Evolutionary conservation across 2,797 vertebrate genomes (phyloP).

Genomic region (Sphenodon punctatus): DNA sequence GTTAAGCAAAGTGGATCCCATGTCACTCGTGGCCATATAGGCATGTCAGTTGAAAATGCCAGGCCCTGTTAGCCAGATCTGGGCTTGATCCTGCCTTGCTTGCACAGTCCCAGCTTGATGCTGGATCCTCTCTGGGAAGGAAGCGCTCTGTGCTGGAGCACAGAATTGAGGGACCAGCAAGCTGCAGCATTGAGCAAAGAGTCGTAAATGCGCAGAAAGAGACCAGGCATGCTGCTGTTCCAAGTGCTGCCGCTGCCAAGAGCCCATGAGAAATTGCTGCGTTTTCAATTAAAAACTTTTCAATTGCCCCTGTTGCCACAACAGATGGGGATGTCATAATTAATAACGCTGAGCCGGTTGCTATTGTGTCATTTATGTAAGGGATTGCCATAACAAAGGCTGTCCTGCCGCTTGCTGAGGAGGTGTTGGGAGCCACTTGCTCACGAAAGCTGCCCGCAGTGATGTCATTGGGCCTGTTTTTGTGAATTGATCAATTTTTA

Average conservation of each 20-base stretch:
- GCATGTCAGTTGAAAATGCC: too few species aligned
- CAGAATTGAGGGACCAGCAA: neutral
- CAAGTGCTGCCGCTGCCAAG: neutral
- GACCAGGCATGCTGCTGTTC: neutral
- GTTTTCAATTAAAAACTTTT: neutral
- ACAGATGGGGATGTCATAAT: neutral
- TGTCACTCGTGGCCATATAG: too few species aligned
- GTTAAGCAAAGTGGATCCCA: too few species aligned
- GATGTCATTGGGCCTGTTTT: neutral
- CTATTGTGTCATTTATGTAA: neutral
- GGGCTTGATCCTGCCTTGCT: too few species aligned
- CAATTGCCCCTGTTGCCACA: neutral
- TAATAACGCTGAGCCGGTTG: conserved; percentile 1
- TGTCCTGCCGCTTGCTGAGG: neutral
- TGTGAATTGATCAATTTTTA: neutral
- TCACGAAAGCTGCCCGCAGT: neutral
- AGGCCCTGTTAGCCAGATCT: too few species aligned
- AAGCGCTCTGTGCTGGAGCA: too few species aligned
- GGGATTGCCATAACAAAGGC: neutral
- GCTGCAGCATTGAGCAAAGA: neutral
- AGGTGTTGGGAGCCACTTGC: neutral
- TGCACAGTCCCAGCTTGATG: too few species aligned
- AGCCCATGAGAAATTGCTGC: neutral
- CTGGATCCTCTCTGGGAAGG: too few species aligned
- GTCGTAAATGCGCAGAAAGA: neutral